Conservation (phyloP, 2,797 vertebrate species). For the Toxotes lorentzi region DNA sequence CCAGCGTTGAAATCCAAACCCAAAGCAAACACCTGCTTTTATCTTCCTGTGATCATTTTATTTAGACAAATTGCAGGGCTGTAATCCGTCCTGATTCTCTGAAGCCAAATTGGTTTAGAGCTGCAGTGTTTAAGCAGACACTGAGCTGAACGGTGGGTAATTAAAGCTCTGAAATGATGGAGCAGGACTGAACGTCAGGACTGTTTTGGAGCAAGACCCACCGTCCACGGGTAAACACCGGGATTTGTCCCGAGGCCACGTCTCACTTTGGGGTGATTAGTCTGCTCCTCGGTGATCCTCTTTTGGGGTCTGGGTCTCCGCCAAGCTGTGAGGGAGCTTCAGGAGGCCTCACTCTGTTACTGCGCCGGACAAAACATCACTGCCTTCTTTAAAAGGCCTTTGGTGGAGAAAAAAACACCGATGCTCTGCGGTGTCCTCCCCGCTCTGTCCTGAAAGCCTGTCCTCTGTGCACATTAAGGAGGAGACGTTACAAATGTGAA, state of each 20-base stretch:
- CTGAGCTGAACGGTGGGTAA: slow-evolving; percentile 32
- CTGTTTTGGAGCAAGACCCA: slow-evolving; percentile 2
- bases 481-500: no score
- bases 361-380: background rate
- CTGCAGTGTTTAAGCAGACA: slow-evolving; percentile 31
- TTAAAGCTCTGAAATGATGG: slow-evolving; percentile 31
- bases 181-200: slow-evolving; percentile 12
- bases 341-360: background rate
- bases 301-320: slow-evolving; percentile 5
- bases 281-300: slow-evolving; percentile 9
- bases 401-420: no score
- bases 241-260: background rate
- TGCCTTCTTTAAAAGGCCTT: background rate
- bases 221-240: background rate
- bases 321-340: background rate
- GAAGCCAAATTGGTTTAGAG: slow-evolving; percentile 20
- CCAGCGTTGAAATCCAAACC: background rate
- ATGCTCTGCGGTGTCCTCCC: no score
- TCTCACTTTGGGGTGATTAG: background rate
- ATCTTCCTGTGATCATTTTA: background rate
- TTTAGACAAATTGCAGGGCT: background rate
- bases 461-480: no score
- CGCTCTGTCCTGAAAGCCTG: no score
- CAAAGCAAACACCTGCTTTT: slow-evolving; percentile 2
- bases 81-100: slow-evolving; percentile 31